Evolutionary conservation across 2,113 vertebrate species (phyloP).

Genomic region (Sphyrna mokarran): DNA sequence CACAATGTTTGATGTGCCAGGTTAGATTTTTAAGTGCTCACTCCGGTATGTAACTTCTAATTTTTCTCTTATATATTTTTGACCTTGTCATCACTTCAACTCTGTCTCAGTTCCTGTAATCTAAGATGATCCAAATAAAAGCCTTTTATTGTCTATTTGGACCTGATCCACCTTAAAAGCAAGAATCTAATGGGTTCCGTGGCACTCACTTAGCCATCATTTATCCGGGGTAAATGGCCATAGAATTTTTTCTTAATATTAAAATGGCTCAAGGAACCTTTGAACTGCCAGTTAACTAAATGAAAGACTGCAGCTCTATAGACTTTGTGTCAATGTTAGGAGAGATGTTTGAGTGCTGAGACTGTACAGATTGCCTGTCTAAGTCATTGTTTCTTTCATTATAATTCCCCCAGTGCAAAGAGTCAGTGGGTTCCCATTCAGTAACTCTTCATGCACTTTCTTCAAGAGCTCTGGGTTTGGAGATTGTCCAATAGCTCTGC

Average conservation of each 20-base stretch:
- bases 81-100: slow-evolving; percentile 34
- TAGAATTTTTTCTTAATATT: slow-evolving; percentile 34
- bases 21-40: slow-evolving; percentile 32
- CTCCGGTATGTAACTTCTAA: slow-evolving; percentile 35
- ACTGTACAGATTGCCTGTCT: not conserved
- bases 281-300: slow-evolving; percentile 31
- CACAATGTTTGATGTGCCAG: slow-evolving; percentile 24
- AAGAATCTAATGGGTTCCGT: slow-evolving; percentile 33
- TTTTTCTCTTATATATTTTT: slow-evolving; percentile 38
- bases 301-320: slow-evolving; percentile 15
- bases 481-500: not conserved
- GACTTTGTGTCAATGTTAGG: slow-evolving; percentile 12
- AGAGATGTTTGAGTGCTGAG: slow-evolving; percentile 1
- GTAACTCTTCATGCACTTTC: not conserved
- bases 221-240: slow-evolving; percentile 31
- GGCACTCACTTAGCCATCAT: slow-evolving; percentile 31
- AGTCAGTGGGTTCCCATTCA: not conserved
- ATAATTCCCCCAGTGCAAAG: not conserved
- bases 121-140: slow-evolving; percentile 37
- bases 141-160: slow-evolving; percentile 36
- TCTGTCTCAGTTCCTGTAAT: slow-evolving; percentile 32
- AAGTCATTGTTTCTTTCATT: not conserved
- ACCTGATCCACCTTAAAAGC: slow-evolving; percentile 33
- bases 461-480: not conserved
- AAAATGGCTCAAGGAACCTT: slow-evolving; percentile 28